Evolutionary conservation across 1,140 invertebrate genomes (phyloP).

Genomic region (Oryctes rhinoceros): DNA sequence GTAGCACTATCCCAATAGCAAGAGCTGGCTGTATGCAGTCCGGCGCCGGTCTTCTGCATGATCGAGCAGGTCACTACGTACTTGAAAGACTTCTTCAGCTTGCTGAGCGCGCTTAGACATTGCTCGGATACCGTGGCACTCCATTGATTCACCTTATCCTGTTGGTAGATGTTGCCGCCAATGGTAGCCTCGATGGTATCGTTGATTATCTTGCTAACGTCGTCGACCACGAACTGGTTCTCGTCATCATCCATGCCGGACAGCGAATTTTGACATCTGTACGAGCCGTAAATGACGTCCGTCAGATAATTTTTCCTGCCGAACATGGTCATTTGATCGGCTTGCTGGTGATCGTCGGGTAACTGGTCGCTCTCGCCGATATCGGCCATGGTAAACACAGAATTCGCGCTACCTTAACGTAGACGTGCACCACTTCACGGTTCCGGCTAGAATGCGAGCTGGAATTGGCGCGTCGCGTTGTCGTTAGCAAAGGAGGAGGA

Average conservation of each 20-base stretch:
- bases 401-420: not conserved
- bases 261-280: slow-evolving; percentile 46
- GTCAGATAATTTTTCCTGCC: slow-evolving; percentile 46
- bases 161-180: slow-evolving; percentile 92
- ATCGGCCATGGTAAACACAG: not conserved
- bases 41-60: slow-evolving; percentile 98
- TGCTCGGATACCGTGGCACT: slow-evolving; percentile 94
- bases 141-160: slow-evolving; percentile 97
- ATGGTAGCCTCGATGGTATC: slow-evolving; percentile 95
- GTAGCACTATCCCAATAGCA: slow-evolving; percentile 97
- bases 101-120: slow-evolving; percentile 88
- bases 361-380: not conserved
- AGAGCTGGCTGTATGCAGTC: slow-evolving; percentile 95
- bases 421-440: not conserved
- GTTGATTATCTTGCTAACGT: slow-evolving; percentile 97
- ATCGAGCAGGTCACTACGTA: slow-evolving; percentile 90
- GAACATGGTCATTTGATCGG: slow-evolving; percentile 40
- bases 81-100: slow-evolving; percentile 96
- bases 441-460: not conserved
- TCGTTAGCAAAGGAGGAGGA: not conserved
- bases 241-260: slow-evolving; percentile 56
- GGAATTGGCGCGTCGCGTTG: not conserved
- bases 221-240: slow-evolving; percentile 62
- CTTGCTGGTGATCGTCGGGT: not conserved
- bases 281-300: slow-evolving; percentile 30